A percentile compares a stretch with the other conserved stretches of the same genome.
These are phyloP conservation scores for Portevinia maculata DNA, from an alignment of 2,888 invertebrate species.

Conservation along the genomic window DNA sequence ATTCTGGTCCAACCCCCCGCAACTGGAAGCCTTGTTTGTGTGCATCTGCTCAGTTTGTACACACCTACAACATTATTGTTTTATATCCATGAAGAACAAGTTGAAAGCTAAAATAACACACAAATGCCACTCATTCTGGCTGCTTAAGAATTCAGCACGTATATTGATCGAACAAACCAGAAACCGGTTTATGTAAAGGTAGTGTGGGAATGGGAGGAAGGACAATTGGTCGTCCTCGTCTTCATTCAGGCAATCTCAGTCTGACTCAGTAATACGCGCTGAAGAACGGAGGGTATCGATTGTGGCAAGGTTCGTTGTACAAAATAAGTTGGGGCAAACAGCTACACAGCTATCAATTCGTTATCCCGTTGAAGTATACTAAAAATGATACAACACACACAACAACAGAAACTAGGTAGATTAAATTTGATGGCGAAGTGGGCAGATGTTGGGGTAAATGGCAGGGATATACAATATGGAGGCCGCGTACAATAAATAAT, in stretches of 20 bases:
- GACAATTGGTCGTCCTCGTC: neutral
- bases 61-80: conserved; percentile 69
- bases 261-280: conserved; percentile 47
- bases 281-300: conserved; percentile 63
- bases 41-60: conserved; percentile 14
- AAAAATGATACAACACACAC: conserved; percentile 63
- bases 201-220: neutral
- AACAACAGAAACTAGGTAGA: conserved; percentile 46
- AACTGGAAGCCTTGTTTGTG: conserved; percentile 11
- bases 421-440: conserved; percentile 34
- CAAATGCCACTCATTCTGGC: conserved; percentile 71
- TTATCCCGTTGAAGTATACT: conserved; percentile 59
- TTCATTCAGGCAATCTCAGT: conserved; percentile 61
- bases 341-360: conserved; percentile 61
- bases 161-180: conserved; percentile 74
- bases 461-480: conserved; percentile 14
- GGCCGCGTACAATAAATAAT: neutral
- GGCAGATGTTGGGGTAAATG: neutral
- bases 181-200: conserved; percentile 59
- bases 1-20: neutral
- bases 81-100: conserved; percentile 62
- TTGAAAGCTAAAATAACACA: conserved; percentile 71
- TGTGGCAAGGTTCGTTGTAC: conserved; percentile 63
- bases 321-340: conserved; percentile 59
- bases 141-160: conserved; percentile 72